Conservation (phyloP, 2,113 vertebrate species). For the Acinonyx jubatus region DNA sequence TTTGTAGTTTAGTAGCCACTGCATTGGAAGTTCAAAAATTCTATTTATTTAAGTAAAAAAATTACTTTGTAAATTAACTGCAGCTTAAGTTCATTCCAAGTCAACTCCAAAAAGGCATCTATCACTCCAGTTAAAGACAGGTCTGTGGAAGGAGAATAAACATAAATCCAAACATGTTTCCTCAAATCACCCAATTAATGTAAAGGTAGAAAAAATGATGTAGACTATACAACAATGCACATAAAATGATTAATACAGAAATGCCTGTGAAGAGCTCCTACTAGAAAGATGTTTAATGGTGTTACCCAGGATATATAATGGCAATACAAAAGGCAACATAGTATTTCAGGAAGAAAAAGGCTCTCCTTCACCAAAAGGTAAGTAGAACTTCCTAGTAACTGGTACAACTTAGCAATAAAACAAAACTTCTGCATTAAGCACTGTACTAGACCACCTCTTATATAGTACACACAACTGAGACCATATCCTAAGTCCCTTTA, state of each 20-base stretch:
- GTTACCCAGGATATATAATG: neutral
- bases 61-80: neutral
- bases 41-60: neutral
- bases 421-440: neutral
- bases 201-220: neutral
- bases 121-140: neutral
- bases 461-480: neutral
- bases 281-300: neutral
- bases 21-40: neutral
- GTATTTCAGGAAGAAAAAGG: neutral
- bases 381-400: neutral
- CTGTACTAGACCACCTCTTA: neutral
- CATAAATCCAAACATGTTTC: neutral
- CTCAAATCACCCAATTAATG: neutral
- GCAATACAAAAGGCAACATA: neutral
- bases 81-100: neutral
- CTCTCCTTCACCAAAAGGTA: neutral
- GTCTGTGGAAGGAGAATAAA: neutral
- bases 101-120: neutral
- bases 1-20: neutral
- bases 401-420: neutral
- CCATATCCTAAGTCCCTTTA: neutral
- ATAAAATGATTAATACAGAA: neutral
- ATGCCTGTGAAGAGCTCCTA: neutral
- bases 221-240: neutral